Base-by-base conservation (phyloP, 1,140 invertebrate genomes). In the Coboldia fuscipes region DNA sequence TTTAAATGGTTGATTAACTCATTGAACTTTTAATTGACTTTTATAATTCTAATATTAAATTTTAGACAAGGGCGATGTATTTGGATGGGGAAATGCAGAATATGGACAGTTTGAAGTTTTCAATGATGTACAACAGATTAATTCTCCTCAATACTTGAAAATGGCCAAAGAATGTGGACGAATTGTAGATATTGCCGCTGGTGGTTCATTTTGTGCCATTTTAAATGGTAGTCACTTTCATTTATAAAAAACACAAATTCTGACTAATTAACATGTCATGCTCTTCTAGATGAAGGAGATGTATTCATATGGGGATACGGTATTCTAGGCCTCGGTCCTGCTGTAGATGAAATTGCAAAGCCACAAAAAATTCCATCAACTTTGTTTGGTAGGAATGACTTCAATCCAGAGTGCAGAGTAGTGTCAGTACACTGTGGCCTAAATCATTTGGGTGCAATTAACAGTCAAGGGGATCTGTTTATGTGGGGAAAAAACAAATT, bases 21-120 rank as follows among this genome's bases (percentile, higher is more conserved):
- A 7, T 30, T 30, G 16, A 31, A 23, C 27, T 33, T 8, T 30
- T 34, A 14, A 29, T 30, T 33, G 30, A 40, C 26, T 21, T 16
- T 24, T 30, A 30, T 35, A 31, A 34, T 34, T 26, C 22, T 38
- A 35, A 21, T 39, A 41, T 35, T 41, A 35, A 33, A 36, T 57
- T 63, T 33, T 52, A 82, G 86, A 90, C 43, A 73, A 76, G 50
- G 90, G 90, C 14, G 81, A 93, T 45, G 63, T 94, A 2, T 97
- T 94, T 64, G 90, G 89, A 0, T 97, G 92, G 90, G 92, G 93
- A 15, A 97, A 93, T 53, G 79, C 80, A 2, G 93, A 97, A 59
- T 96, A 94, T 50, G 70, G 70, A 3, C 90, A 97, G 53, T 57
- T 97, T 21, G 58, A 60, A 21, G 50, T 59, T 34, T 50, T 41